Evolutionary conservation across 2,113 vertebrate genomes (phyloP), one percentile per base, ranked within the genome.

Genomic region (Lagenorhynchus albirostris): DNA sequence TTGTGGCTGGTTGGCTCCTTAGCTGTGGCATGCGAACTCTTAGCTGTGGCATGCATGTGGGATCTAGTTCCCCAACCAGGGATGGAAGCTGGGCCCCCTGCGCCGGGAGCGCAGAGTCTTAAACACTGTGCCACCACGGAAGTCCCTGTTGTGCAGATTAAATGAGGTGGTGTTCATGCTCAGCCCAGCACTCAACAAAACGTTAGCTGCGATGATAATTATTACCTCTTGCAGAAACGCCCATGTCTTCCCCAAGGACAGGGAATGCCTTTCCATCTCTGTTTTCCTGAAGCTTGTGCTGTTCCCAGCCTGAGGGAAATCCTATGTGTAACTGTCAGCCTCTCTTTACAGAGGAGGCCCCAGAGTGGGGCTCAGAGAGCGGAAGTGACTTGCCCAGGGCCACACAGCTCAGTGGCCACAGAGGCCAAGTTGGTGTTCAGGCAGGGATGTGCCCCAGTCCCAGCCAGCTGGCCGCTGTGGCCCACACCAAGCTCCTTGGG

Each of bases 201-300:
- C 21, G n/a, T 17, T n/a, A 3, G 15, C 38, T 67, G 18, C 4
- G 3, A 0, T 5, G 74, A 21, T 25, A 7, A 9, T 33, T 26
- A 18, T 9, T 20, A 1, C 50, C 2, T 87, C 88, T 36, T 9
- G 9, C 10, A n/a, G 38, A 3, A 13, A 15, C 60, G 26, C 15
- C 38, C 0, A 0, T 6, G 0, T 14, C 33, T 29, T 25, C 79
- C 12, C 38, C 4, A 5, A 58, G n/a, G 55, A 67, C 7, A 11
- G 47, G 36, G 53, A 33, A 0, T 5, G 36, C 15, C 71, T 15
- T 36, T 8, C 10, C 10, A 0, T 8, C 58, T 44, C 29, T 44
- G 44, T 13, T 47, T 36, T 17, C 50, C 2, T 44, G 10, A 5
- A 0, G 2, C 58, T 44, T 20, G 25, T n/a, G 70, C 76, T 29